Evolutionary conservation across 2,797 vertebrate species (phyloP).

Genomic region (Paratrypauchen microcephalus): DNA sequence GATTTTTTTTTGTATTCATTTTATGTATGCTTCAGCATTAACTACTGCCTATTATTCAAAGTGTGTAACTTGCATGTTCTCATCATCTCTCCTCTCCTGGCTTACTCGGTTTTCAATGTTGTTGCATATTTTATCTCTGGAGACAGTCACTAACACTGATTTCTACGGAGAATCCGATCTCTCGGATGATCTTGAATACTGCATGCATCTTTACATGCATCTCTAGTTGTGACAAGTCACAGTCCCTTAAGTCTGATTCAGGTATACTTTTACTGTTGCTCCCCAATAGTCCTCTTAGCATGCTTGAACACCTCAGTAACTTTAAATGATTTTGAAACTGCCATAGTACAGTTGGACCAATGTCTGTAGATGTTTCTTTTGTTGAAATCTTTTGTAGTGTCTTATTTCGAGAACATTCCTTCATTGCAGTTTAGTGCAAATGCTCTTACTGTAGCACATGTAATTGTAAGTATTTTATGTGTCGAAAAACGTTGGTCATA

Average conservation of each 20-base stretch:
- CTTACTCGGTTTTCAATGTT: constrained; percentile 57
- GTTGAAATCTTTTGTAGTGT: constrained; percentile 78
- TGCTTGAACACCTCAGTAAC: constrained; percentile 58
- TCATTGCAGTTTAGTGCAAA: constrained; percentile 81
- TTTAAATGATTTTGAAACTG: constrained; percentile 74
- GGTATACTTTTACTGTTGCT: constrained; percentile 41
- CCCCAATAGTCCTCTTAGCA: constrained; percentile 53
- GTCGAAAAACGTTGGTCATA: constrained; percentile 52
- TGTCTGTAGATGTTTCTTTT: constrained; percentile 79
- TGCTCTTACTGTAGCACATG: constrained; percentile 77
- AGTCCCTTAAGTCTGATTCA: constrained; percentile 22
- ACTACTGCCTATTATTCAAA: constrained; percentile 81
- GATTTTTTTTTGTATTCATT: constrained; percentile 79
- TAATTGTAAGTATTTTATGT: constrained; percentile 70
- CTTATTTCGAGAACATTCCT: constrained; percentile 89
- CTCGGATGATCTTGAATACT: constrained; percentile 32
- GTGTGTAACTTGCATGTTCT: constrained; percentile 78
- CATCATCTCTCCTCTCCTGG: constrained; percentile 49
- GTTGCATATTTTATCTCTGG: constrained; percentile 57
- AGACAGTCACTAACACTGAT: constrained; percentile 28
- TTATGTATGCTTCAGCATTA: constrained; percentile 80
- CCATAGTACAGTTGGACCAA: constrained; percentile 82
- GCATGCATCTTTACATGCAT: constrained; percentile 52
- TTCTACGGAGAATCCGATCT: constrained; percentile 38
- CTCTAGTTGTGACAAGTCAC: constrained; percentile 26